Percentiles rank a stretch among this genome's conserved stretches.
Evolutionary conservation across 2,113 vertebrate species (phyloP).

Genomic region (Calidris pygmaea): DNA sequence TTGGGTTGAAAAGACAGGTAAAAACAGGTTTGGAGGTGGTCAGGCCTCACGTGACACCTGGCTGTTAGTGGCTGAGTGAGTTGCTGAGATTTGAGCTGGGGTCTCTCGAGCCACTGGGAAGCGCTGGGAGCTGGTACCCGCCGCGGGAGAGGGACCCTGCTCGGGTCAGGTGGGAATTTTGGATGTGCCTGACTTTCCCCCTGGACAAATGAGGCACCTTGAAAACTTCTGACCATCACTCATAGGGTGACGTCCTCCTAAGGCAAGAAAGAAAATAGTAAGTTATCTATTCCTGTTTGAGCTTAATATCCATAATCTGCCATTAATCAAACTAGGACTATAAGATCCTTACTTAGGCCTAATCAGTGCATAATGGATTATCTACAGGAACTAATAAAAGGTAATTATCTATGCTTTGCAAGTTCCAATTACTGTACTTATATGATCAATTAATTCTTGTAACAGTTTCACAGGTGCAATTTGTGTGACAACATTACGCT

Average conservation of each 20-base stretch:
- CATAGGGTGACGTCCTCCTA: background rate
- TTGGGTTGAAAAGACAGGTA: background rate
- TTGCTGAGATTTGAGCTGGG: background rate
- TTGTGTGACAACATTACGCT: background rate
- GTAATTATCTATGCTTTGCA: constrained; percentile 69
- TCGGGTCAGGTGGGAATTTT: background rate
- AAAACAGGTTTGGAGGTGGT: background rate
- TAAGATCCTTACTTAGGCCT: constrained; percentile 50
- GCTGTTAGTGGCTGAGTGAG: background rate
- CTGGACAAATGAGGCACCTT: background rate
- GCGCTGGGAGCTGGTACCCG: background rate
- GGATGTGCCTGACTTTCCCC: background rate
- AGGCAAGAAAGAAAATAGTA: background rate
- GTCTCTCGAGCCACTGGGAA: background rate
- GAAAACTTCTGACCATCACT: background rate
- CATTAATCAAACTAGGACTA: constrained; percentile 54
- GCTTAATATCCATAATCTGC: constrained; percentile 55
- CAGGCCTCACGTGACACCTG: background rate
- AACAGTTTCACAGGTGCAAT: constrained; percentile 46
- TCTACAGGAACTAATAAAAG: constrained; percentile 71
- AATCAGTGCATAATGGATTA: constrained; percentile 69
- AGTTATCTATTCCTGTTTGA: constrained; percentile 22
- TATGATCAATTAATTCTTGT: constrained; percentile 65
- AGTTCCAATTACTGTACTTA: constrained; percentile 64
- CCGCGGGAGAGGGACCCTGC: fast-evolving